Percentiles rank a stretch among this genome's conserved stretches.
These are phyloP conservation scores for Lobophora halterata DNA, from an alignment of 2,888 invertebrate genomes.

Conservation along the genomic window DNA sequence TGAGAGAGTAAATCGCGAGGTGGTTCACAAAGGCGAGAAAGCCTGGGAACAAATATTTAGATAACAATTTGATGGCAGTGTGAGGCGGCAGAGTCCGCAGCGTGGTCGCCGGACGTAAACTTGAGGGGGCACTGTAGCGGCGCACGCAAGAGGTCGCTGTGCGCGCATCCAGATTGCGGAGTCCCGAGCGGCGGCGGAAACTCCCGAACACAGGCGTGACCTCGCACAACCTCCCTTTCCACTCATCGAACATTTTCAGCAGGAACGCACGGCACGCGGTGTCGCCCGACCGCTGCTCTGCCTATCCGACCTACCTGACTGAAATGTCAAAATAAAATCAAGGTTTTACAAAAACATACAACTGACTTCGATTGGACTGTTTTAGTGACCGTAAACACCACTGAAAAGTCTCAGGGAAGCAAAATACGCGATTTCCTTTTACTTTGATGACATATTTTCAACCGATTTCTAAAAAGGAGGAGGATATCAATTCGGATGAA, in stretches of 20 bases:
- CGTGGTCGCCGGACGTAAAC: slow-evolving; percentile 69
- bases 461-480: no score
- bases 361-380: no score
- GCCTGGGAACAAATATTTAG: slow-evolving; percentile 65
- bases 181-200: slow-evolving; percentile 48
- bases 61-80: slow-evolving; percentile 75
- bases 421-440: no score
- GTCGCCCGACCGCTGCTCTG: slow-evolving; percentile 54
- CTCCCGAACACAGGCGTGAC: slow-evolving; percentile 67
- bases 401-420: no score
- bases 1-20: slow-evolving; percentile 52
- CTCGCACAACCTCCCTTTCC: slow-evolving; percentile 73
- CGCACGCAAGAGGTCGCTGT: slow-evolving; percentile 70
- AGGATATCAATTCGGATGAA: no score
- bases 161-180: slow-evolving; percentile 63
- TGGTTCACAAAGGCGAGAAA: slow-evolving; percentile 57
- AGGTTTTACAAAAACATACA: no score
- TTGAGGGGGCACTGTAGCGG: slow-evolving; percentile 59
- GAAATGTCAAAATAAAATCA: no score
- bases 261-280: slow-evolving; percentile 64
- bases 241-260: slow-evolving; percentile 66
- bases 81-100: slow-evolving; percentile 70
- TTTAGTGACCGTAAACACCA: no score
- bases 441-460: no score
- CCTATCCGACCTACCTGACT: slow-evolving; percentile 44